phyloP scores from a whole-genome alignment of 2,888 invertebrate species.

The Seira musarum region DNA sequence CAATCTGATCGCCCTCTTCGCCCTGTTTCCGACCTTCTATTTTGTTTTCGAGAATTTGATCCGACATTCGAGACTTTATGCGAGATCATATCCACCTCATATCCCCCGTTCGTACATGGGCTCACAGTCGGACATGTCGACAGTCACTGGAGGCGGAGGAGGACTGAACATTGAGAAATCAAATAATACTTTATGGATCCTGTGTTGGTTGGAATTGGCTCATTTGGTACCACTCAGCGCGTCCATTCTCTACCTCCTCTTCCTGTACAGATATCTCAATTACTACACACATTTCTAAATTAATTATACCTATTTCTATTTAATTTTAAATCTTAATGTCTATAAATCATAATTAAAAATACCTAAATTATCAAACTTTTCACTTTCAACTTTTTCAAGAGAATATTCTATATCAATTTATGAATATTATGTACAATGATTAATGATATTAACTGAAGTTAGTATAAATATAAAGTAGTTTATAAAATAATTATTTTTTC shows the following conservation, averaged over 20 bases:
- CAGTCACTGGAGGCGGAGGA: neutral
- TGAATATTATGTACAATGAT: too few species aligned
- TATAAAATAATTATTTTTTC: too few species aligned
- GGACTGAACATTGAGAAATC: constrained; percentile 15
- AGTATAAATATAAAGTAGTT: too few species aligned
- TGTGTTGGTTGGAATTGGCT: constrained; percentile 63
- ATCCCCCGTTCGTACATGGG: constrained; percentile 5
- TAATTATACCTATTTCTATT: too few species aligned
- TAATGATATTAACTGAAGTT: too few species aligned
- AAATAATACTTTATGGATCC: constrained; percentile 62
- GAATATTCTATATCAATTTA: too few species aligned
- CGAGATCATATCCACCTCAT: neutral
- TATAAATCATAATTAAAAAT: too few species aligned
- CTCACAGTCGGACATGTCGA: neutral
- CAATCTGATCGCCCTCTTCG: constrained; percentile 59
- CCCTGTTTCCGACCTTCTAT: constrained; percentile 63
- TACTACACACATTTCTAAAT: constrained; percentile 54
- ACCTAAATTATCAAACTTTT: too few species aligned
- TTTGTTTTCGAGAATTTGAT: constrained; percentile 61
- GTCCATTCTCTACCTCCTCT: constrained; percentile 59
- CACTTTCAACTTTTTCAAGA: too few species aligned
- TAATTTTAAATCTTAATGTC: too few species aligned
- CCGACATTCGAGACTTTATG: constrained; percentile 53
- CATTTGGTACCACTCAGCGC: constrained; percentile 63
- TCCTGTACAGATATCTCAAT: constrained; percentile 60